Evolutionary conservation across 2,888 invertebrate species (phyloP).

Genomic region (Myathropa florea): DNA sequence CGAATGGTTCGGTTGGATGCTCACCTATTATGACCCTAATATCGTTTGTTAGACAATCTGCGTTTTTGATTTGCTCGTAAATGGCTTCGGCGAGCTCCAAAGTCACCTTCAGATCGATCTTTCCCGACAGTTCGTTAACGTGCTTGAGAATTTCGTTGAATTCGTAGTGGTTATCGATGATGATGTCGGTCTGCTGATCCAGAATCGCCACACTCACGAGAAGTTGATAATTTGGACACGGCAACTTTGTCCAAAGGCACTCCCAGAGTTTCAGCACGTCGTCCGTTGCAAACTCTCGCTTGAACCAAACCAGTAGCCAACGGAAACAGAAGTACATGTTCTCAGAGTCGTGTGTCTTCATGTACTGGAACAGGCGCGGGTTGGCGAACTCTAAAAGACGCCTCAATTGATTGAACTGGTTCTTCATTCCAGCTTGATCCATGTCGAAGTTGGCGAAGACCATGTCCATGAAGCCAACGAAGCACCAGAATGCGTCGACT

Average conservation of each 20-base stretch:
- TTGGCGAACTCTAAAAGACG: slow-evolving; percentile 90
- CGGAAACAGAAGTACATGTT: slow-evolving; percentile 99
- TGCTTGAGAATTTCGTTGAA: slow-evolving; percentile 98
- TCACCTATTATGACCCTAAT: slow-evolving; percentile 88
- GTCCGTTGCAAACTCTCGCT: slow-evolving; percentile 93
- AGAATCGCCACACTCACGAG: slow-evolving; percentile 96
- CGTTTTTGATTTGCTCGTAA: slow-evolving; percentile 90
- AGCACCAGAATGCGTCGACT: slow-evolving; percentile 99
- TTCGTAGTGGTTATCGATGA: slow-evolving; percentile 96
- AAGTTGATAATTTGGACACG: slow-evolving; percentile 97
- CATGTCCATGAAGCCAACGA: slow-evolving; percentile 98
- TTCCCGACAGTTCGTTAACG: slow-evolving; percentile 95
- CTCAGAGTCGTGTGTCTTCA: slow-evolving; percentile 85
- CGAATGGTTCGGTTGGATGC: slow-evolving; percentile 72
- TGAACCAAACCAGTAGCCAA: slow-evolving; percentile 97
- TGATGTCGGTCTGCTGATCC: slow-evolving; percentile 90
- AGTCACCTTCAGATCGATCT: slow-evolving; percentile 90
- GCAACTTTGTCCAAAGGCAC: slow-evolving; percentile 96
- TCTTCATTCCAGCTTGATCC: slow-evolving; percentile 98
- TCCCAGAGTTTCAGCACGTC: slow-evolving; percentile 97
- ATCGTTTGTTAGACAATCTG: slow-evolving; percentile 86
- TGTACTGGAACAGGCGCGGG: slow-evolving; percentile 91
- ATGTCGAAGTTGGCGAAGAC: slow-evolving; percentile 96
- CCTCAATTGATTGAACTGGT: slow-evolving; percentile 92
- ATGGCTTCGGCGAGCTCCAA: slow-evolving; percentile 95